These are phyloP conservation scores for Parus major DNA, from an alignment of 2,113 vertebrate species.

Conservation along the genomic window DNA sequence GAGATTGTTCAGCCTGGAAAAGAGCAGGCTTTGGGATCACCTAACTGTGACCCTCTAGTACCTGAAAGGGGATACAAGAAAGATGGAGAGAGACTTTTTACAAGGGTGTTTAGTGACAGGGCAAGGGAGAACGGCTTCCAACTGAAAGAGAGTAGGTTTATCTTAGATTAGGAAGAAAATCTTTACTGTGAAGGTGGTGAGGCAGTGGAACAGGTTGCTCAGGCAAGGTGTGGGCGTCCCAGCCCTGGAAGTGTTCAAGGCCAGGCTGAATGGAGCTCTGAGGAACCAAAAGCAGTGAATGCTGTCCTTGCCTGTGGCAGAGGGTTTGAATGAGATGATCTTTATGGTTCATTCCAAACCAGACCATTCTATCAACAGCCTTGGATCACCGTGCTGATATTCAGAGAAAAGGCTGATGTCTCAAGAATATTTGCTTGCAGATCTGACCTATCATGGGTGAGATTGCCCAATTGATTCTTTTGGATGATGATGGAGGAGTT, in stretches of 20 bases:
- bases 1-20: neutral
- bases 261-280: neutral
- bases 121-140: neutral
- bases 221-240: too few species aligned
- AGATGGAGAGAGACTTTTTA: neutral
- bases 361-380: neutral
- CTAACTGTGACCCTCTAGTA: neutral
- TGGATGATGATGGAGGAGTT: neutral
- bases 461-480: neutral
- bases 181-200: neutral
- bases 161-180: neutral
- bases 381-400: too few species aligned
- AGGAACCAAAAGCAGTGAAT: neutral
- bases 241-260: neutral
- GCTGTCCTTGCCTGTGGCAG: accelerated
- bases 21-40: neutral
- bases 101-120: accelerated
- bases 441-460: neutral
- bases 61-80: neutral
- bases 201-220: neutral
- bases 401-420: neutral
- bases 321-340: too few species aligned
- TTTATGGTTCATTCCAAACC: neutral
- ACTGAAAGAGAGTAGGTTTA: neutral
- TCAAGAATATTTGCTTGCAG: neutral